These are phyloP conservation scores for Dicroscelio sp. DNA, from an alignment of 2,888 invertebrate species.

Conservation along the genomic window DNA sequence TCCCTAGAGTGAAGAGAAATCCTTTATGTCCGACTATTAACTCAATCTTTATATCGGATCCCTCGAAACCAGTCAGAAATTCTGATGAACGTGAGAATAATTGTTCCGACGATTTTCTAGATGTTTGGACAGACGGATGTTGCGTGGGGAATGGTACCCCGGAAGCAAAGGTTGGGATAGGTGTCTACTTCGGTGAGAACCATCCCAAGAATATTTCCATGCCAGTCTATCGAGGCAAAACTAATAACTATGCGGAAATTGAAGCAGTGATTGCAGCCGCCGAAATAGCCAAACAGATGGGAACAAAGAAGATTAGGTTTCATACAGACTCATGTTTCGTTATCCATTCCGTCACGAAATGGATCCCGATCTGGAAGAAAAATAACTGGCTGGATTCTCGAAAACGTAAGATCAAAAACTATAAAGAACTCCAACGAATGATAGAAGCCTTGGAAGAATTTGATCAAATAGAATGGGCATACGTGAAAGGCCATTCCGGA, in stretches of 20 bases:
- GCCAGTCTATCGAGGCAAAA: neutral
- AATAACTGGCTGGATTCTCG: constrained; percentile 30
- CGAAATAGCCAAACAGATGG: neutral
- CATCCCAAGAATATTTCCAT: constrained; percentile 37
- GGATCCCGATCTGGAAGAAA: constrained; percentile 21
- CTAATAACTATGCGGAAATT: constrained; percentile 30
- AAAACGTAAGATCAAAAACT: neutral
- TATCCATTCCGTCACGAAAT: constrained; percentile 17
- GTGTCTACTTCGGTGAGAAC: neutral
- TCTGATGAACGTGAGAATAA: no score
- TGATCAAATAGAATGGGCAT: neutral
- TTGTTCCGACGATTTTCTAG: neutral
- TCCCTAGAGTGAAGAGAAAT: no score
- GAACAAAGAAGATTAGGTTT: neutral
- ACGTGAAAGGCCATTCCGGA: neutral
- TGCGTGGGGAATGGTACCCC: neutral
- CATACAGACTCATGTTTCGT: constrained; percentile 34
- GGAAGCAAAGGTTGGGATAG: neutral
- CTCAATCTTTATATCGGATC: no score
- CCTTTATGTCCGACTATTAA: no score
- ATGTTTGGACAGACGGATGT: constrained; percentile 17
- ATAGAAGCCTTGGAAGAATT: neutral
- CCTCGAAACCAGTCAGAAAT: no score
- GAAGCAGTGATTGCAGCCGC: constrained; percentile 29
- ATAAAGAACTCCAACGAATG: neutral